phyloP scores from a whole-genome alignment of 2,888 invertebrate species.

The Drosophila affinis region DNA sequence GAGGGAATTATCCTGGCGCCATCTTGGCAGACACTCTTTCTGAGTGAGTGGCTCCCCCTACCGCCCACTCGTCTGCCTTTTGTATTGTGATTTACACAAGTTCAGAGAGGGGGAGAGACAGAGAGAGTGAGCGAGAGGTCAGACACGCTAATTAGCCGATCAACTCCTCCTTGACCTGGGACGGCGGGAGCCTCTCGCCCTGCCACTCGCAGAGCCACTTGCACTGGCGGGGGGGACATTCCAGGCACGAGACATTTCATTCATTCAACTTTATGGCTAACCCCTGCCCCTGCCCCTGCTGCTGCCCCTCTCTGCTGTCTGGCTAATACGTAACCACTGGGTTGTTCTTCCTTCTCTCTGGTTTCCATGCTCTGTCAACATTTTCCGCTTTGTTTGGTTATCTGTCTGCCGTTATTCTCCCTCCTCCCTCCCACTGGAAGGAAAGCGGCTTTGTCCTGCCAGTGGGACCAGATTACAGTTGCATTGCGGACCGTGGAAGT shows the following conservation, averaged over 20 bases:
- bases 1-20: constrained; percentile 49
- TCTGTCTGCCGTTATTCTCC: constrained; percentile 16
- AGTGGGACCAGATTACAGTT: constrained; percentile 29
- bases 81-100: constrained; percentile 30
- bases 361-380: constrained; percentile 39
- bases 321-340: constrained; percentile 62
- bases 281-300: not conserved
- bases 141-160: constrained; percentile 77
- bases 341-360: constrained; percentile 20
- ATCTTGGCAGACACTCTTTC: constrained; percentile 39
- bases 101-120: too few species aligned
- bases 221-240: constrained; percentile 26
- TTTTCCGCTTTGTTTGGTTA: constrained; percentile 35
- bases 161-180: constrained; percentile 42
- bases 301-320: constrained; percentile 18
- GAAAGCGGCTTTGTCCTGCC: constrained; percentile 47
- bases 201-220: constrained; percentile 34
- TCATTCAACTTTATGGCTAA: constrained; percentile 72
- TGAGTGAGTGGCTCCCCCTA: constrained; percentile 9
- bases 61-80: not conserved
- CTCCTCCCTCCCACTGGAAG: constrained; percentile 8
- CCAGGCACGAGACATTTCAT: constrained; percentile 66
- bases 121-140: constrained; percentile 33
- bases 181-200: constrained; percentile 4
- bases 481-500: constrained; percentile 18